These are phyloP conservation scores for Molorchus minor DNA, from an alignment of 2,888 invertebrate genomes.

Conservation along the genomic window DNA sequence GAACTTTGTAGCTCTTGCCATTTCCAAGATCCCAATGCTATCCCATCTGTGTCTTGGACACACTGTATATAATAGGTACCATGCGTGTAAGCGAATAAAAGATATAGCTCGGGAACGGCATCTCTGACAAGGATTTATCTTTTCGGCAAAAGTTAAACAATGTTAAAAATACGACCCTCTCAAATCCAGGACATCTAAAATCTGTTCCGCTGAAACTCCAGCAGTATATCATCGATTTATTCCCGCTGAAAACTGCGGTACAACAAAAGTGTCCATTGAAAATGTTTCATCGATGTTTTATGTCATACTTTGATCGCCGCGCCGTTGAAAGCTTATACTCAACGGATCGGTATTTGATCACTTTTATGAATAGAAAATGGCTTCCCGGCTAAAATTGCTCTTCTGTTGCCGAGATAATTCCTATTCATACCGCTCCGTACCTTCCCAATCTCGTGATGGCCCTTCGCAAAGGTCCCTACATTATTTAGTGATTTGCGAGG, in stretches of 20 bases:
- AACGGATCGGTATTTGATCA: constrained; percentile 12
- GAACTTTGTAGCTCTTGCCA: no score
- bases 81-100: no score
- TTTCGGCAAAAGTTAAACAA: constrained; percentile 5
- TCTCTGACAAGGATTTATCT: constrained; percentile 12
- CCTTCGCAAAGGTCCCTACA: not conserved
- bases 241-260: constrained; percentile 7
- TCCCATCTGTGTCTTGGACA: no score
- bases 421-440: constrained; percentile 1
- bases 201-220: constrained; percentile 3
- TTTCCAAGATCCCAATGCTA: no score
- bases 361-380: constrained; percentile 17
- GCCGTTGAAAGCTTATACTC: constrained; percentile 10
- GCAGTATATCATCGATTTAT: constrained; percentile 21
- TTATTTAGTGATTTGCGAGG: not conserved
- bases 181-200: constrained; percentile 21
- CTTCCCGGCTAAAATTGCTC: constrained; percentile 11
- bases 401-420: constrained; percentile 7
- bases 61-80: no score
- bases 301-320: constrained; percentile 16
- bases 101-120: not conserved
- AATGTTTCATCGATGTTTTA: constrained; percentile 22
- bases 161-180: constrained; percentile 20
- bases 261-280: constrained; percentile 24
- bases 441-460: not conserved